Evolutionary conservation across 2,888 invertebrate species (phyloP), one percentile per base, ranked within the genome.

Genomic region (Sphaerophoria taeniata): DNA sequence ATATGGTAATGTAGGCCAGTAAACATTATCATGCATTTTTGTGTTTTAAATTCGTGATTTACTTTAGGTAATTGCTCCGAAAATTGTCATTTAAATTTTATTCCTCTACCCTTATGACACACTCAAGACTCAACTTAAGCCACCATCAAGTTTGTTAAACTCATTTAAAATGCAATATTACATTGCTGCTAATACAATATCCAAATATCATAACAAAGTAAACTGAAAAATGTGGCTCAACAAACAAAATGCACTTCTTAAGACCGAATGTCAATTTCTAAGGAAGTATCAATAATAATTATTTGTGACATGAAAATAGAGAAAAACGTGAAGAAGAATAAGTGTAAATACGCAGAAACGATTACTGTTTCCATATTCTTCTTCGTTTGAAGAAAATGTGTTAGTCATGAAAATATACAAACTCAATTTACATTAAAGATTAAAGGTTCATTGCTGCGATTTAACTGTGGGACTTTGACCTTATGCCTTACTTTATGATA

Each of bases 141-240:
- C 51, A 24, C 49, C 49, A 49, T 49, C 6, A 24, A 7, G 60
- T 60, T 60, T 60, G 24, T 60, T 3, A 43, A 60, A 60, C 43
- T 60, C 43, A 60, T 60, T 60, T 60, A 60, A 60, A 60, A 43
- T 60, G 60, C 6, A 43, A 60, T 60, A 60, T 24, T 60, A 24
- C 39, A 39, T 1, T 43, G 39, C 43, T 60, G 60, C 60, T 60
- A 60, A 60, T 60, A 43, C 24, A 16, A 60, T 6, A 12, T 11
- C 60, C 60, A 60, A 60, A 60, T 43, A 9, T n/a, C 31, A 7
- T n/a, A 16, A 39, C 7, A 9, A 39, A 39, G 58, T 24, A 16
- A 60, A 43, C 31, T 9, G 4, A 43, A 39, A 60, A 11, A 43
- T 43, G 9, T 43, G 60, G 43, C 39, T 60, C 60, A 43, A 60